These are phyloP conservation scores for Saccostrea cuccullata DNA, from an alignment of 1,140 invertebrate species.

Conservation along the genomic window DNA sequence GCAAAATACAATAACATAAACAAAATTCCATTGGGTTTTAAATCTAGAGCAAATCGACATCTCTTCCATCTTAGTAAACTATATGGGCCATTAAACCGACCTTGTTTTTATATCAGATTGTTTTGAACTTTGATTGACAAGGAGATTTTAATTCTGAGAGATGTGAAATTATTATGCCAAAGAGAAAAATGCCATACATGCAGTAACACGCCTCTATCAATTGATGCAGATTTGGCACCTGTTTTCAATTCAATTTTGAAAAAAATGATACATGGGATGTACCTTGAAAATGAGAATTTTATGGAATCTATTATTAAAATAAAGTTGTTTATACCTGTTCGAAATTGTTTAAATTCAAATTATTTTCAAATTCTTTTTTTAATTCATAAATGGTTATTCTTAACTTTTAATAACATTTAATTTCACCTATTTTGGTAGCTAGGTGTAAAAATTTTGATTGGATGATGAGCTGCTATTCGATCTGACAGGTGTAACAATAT, in stretches of 20 bases:
- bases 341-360: background rate
- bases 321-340: background rate
- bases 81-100: conserved; percentile 14
- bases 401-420: no score
- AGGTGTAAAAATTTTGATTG: background rate
- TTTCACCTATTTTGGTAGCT: no score
- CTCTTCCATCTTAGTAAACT: conserved; percentile 4
- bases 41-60: conserved; percentile 6
- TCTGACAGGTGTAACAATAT: background rate
- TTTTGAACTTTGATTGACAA: conserved; percentile 1
- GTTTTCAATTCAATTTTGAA: no score
- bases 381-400: background rate
- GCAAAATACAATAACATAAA: conserved; percentile 21
- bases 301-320: background rate
- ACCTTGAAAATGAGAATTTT: no score
- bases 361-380: background rate
- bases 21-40: conserved; percentile 15
- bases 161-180: background rate
- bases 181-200: no score
- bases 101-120: conserved; percentile 33
- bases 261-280: no score
- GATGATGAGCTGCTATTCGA: background rate
- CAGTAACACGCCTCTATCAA: no score
- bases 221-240: no score
- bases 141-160: background rate